Evolutionary conservation across 1,140 invertebrate species (phyloP), one percentile per base, ranked within the genome.

Genomic region (Eciton burchellii): DNA sequence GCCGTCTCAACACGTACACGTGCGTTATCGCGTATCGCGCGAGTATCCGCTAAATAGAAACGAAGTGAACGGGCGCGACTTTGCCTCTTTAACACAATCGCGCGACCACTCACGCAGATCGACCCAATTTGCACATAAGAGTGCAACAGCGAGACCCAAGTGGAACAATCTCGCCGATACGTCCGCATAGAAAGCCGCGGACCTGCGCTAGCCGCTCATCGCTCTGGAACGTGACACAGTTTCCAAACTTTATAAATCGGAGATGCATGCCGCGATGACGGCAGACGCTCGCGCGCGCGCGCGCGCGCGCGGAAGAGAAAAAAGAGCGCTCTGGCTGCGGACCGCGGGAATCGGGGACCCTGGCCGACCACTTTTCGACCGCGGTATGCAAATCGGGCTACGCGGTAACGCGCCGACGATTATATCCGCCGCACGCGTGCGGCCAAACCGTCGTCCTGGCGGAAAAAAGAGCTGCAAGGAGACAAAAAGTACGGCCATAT

Each of bases 341-440:
- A 79, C 59, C 60, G n/a, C n/a, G 52, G 84, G 90, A 92, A 92
- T 91, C 90, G 88, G 87, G n/a, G n/a, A n/a, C 35, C 90, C 87
- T 81, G 71, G 77, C 63, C 59, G 82, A 77, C 68, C 89, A 86
- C 84, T 87, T 88, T 83, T 91, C 89, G 82, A 81, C 87, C 86
- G 63, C 54, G 84, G 91, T 91, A 93, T 94, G 92, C 92, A 93
- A 94, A 94, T 94, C 88, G 88, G 86, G 83, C 86, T n/a, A 87
- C 88, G 89, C 89, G 89, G 88, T 90, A 89, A 92, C 90, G 92
- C 92, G 91, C 90, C 88, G 88, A 90, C 92, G 92, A 93, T 93
- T 93, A 93, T 92, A 92, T 89, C 60, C 49, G 81, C n/a, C n/a
- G 74, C 71, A 65, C 81, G 86, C 81, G 83, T 84, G 62, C 79